Evolutionary conservation across 2,888 invertebrate species (phyloP), one percentile per base, ranked within the genome.

Genomic region (Amorpha juglandis): DNA sequence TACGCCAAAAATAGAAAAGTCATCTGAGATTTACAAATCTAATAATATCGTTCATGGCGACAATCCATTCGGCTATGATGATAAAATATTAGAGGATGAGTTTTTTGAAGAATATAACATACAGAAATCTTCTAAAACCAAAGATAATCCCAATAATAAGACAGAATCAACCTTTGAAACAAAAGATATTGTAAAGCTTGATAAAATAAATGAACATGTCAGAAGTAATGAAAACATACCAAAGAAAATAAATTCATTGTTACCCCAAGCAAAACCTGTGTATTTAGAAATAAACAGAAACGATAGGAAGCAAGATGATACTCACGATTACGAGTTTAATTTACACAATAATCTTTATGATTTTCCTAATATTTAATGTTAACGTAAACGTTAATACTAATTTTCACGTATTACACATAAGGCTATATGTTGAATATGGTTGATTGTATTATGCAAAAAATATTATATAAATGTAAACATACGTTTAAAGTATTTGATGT

Each of bases 271-370:
- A 62, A 80, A 83, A 71, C 80, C 88, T 1, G 70, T 78, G 27
- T 88, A 89, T 74, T 80, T 88, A 67, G 84, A 89, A 70, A 82
- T 87, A 53, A 79, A 81, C 63, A 82, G 81, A 68, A 81, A 74
- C 65, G 78, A 84, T 27, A 84, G 82, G 80, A 83, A 77, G 69
- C 78, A 78, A 11, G 84, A 84, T 7, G 83, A 85, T 2, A 74
- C 73, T 63, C 69, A 74, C 21, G 83, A 88, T 53, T 83, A 81
- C 64, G 84, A 88, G 67, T 73, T 73, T 16, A 81, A 78, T 55
- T 70, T 78, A 38, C 77, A 80, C 70, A 77, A 75, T 63, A 78
- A 82, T 66, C 65, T 75, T 66, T 79, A 80, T 74, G 81, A 79
- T 71, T 70, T 71, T 21, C 70, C 71, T 11, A 62, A 33, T 66